phyloP scores from a whole-genome alignment of 2,113 vertebrate species.

The Urocolius indicus region DNA sequence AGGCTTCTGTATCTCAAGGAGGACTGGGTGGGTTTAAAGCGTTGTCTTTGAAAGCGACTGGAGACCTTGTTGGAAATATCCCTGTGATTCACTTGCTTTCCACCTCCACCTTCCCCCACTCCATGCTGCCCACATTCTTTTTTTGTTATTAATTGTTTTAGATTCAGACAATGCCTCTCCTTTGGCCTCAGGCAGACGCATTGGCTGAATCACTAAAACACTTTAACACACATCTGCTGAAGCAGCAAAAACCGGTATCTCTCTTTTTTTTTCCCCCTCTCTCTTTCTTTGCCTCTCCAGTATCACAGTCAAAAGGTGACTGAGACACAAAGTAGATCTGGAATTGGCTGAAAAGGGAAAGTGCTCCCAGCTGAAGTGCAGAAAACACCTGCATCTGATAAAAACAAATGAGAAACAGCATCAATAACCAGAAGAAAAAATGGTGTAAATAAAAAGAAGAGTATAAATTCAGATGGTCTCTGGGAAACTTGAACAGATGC shows the following conservation, averaged over 20 bases:
- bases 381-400: constrained; percentile 73
- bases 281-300: constrained; percentile 35
- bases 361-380: constrained; percentile 68
- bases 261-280: background rate
- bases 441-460: constrained; percentile 48
- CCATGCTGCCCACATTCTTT: constrained; percentile 25
- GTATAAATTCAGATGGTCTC: constrained; percentile 56
- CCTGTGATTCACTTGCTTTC: background rate
- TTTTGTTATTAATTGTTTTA: constrained; percentile 61
- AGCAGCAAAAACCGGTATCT: constrained; percentile 53
- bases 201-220: constrained; percentile 57
- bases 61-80: background rate
- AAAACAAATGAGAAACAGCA: constrained; percentile 70
- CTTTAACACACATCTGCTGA: constrained; percentile 66
- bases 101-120: background rate
- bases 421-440: constrained; percentile 60
- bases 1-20: background rate
- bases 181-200: constrained; percentile 60
- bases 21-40: background rate
- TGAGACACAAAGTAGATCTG: constrained; percentile 48
- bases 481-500: constrained; percentile 31
- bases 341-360: constrained; percentile 68
- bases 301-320: constrained; percentile 66
- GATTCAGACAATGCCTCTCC: constrained; percentile 67
- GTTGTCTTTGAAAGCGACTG: background rate